These are phyloP conservation scores for Heterohyrax brucei DNA, from an alignment of 2,797 vertebrate genomes.

Conservation along the genomic window DNA sequence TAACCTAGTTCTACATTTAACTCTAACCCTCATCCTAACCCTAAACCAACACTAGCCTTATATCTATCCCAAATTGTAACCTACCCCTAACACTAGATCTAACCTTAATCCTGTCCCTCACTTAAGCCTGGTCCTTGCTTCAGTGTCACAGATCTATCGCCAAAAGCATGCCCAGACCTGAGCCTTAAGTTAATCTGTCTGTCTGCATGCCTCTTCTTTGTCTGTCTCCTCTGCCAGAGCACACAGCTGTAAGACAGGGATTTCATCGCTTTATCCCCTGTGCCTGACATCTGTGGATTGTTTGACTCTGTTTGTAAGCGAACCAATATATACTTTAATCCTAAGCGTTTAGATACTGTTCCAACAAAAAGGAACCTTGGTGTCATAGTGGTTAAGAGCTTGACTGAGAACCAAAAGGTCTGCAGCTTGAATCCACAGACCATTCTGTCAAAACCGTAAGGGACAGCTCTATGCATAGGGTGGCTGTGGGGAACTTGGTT, in stretches of 20 bases:
- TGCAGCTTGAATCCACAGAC: no score
- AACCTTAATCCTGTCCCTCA: neutral
- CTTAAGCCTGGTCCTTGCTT: neutral
- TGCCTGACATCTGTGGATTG: neutral
- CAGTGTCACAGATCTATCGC: neutral
- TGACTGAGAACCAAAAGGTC: no score
- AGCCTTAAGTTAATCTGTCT: neutral
- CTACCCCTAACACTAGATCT: no score
- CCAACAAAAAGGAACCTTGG: neutral
- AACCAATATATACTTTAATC: conserved; percentile 15
- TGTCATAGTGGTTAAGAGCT: no score
- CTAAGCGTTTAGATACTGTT: neutral
- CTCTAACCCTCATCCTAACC: no score
- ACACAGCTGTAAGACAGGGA: neutral
- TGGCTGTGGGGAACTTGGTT: no score
- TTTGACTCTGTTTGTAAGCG: neutral
- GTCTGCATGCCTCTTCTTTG: neutral
- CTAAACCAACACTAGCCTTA: no score
- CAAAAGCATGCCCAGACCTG: neutral
- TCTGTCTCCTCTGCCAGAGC: neutral
- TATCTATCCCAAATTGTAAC: neutral
- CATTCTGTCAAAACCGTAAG: no score
- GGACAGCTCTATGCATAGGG: no score
- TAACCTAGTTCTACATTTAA: no score
- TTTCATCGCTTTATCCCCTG: neutral